A percentile compares a stretch with the other conserved stretches of the same genome.
Evolutionary conservation across 2,888 invertebrate genomes (phyloP).

Genomic region (Muschampia plurimacula): DNA sequence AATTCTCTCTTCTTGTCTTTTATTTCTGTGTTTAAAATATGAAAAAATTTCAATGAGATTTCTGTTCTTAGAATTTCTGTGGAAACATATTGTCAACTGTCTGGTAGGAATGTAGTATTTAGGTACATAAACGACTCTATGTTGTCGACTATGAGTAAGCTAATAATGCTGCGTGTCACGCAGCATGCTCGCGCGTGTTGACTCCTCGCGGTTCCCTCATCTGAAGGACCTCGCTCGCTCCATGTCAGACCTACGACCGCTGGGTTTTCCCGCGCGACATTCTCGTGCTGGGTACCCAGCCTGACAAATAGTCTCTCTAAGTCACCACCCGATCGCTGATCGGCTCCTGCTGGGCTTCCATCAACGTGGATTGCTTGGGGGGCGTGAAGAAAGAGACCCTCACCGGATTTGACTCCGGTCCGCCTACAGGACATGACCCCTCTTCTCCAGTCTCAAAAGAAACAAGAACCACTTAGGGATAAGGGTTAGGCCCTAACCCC

Average conservation of each 20-base stretch:
- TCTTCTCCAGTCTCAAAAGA: too few species aligned
- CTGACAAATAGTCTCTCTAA: neutral
- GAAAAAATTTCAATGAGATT: too few species aligned
- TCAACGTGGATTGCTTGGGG: neutral
- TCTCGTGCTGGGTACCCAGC: neutral
- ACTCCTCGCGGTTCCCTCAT: slow-evolving; percentile 4
- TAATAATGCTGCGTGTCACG: neutral
- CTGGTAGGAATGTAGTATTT: too few species aligned
- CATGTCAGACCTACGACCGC: neutral
- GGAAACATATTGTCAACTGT: too few species aligned
- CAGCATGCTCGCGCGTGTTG: neutral
- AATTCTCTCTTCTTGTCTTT: too few species aligned
- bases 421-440: too few species aligned
- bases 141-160: too few species aligned
- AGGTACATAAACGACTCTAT: too few species aligned
- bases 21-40: too few species aligned
- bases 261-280: slow-evolving; percentile 1
- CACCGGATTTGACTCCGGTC: neutral
- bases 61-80: too few species aligned
- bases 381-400: neutral
- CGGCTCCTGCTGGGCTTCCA: slow-evolving; percentile 8
- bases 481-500: neutral
- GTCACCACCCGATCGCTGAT: neutral
- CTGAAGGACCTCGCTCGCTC: slow-evolving; percentile 13
- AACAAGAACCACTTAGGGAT: neutral